phyloP scores from a whole-genome alignment of 2,888 invertebrate genomes.

The Exocentrus adspersus region DNA sequence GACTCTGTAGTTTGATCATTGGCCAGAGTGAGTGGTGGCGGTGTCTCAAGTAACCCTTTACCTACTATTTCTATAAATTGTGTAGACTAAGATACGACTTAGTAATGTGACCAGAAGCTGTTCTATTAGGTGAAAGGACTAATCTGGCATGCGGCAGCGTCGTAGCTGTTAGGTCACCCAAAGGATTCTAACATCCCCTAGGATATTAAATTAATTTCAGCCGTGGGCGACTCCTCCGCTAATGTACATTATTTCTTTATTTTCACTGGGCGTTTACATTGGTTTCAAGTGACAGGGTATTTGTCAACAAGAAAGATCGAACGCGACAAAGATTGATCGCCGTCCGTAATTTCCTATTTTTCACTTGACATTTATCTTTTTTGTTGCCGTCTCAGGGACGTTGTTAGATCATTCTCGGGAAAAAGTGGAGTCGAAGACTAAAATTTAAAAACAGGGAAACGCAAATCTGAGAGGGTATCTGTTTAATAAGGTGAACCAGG shows the following conservation, averaged over 20 bases:
- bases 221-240: background rate
- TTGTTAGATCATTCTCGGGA: background rate
- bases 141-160: too few relatives aligned
- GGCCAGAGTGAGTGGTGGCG: too few relatives aligned
- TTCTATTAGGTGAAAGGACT: background rate
- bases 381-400: background rate
- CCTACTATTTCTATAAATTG: background rate
- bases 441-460: background rate
- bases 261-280: conserved; percentile 24
- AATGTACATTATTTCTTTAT: conserved; percentile 15
- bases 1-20: too few relatives aligned
- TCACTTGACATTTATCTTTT: conserved; percentile 12
- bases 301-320: conserved; percentile 22
- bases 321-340: conserved; percentile 23
- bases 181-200: background rate
- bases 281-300: conserved; percentile 24
- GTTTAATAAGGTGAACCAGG: background rate
- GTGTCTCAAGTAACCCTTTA: too few relatives aligned
- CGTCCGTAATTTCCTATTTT: conserved; percentile 19
- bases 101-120: too few relatives aligned
- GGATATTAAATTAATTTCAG: conserved; percentile 14
- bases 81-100: too few relatives aligned
- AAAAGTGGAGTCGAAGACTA: background rate
- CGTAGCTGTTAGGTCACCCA: background rate
- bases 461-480: background rate